Conservation (phyloP, 2,797 vertebrate species). For the Syngnathus rostellatus region DNA sequence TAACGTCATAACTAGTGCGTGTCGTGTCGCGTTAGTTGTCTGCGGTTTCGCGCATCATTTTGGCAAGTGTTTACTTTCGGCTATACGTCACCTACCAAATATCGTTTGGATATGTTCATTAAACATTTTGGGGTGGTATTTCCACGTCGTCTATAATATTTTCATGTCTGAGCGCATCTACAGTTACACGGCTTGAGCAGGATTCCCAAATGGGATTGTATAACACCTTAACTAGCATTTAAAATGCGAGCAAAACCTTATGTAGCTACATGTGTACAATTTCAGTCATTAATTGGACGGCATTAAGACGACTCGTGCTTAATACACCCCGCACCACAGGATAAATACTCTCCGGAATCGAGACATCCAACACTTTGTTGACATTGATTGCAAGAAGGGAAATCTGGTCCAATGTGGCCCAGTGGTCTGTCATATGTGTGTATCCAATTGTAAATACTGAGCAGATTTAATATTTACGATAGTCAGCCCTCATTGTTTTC, state of each 20-base stretch:
- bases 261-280: background rate
- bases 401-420: too few relatives aligned
- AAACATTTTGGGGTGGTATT: background rate
- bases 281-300: too few relatives aligned
- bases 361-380: too few relatives aligned
- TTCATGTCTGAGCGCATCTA: background rate
- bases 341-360: too few relatives aligned
- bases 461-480: background rate
- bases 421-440: background rate
- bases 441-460: background rate
- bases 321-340: too few relatives aligned
- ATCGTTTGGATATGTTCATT: background rate
- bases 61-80: constrained; percentile 3
- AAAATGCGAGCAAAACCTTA: background rate
- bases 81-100: background rate
- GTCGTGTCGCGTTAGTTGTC: background rate
- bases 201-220: background rate
- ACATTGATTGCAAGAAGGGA: too few relatives aligned
- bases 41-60: background rate
- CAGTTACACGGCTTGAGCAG: background rate
- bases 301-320: too few relatives aligned
- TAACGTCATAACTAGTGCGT: background rate
- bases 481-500: background rate
- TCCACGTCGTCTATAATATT: background rate
- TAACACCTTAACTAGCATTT: background rate